These are phyloP conservation scores for Psittacus erithacus DNA, from an alignment of 2,113 vertebrate species.

Conservation along the genomic window DNA sequence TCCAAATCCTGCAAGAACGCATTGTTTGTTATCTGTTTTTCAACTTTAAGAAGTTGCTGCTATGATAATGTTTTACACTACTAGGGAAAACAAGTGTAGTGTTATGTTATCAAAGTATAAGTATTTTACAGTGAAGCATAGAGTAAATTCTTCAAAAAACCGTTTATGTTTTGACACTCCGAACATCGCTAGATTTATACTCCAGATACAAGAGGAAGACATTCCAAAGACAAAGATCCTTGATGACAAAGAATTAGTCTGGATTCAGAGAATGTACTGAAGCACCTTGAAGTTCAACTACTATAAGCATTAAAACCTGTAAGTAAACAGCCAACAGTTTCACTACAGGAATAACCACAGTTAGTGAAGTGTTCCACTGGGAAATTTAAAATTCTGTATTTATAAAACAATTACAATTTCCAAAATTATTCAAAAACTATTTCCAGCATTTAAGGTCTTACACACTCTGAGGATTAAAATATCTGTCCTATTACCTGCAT, in stretches of 20 bases:
- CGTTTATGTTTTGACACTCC: neutral
- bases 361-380: neutral
- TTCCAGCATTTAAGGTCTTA: neutral
- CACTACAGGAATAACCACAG: neutral
- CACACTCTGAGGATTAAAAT: neutral
- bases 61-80: neutral
- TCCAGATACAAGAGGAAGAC: neutral
- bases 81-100: neutral
- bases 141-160: neutral
- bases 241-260: neutral
- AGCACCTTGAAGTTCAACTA: neutral
- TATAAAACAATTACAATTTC: neutral
- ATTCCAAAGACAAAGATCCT: neutral
- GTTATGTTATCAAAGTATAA: neutral
- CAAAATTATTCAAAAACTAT: neutral
- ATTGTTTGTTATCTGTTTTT: neutral
- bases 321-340: neutral
- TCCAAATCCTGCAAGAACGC: constrained; percentile 88
- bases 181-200: neutral
- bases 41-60: neutral
- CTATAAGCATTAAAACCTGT: neutral
- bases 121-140: neutral
- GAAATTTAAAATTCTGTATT: neutral
- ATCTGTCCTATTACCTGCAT: neutral
- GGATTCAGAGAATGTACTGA: neutral